Evolutionary conservation across 2,113 vertebrate species (phyloP).

Genomic region (Actenoides lindsayi): DNA sequence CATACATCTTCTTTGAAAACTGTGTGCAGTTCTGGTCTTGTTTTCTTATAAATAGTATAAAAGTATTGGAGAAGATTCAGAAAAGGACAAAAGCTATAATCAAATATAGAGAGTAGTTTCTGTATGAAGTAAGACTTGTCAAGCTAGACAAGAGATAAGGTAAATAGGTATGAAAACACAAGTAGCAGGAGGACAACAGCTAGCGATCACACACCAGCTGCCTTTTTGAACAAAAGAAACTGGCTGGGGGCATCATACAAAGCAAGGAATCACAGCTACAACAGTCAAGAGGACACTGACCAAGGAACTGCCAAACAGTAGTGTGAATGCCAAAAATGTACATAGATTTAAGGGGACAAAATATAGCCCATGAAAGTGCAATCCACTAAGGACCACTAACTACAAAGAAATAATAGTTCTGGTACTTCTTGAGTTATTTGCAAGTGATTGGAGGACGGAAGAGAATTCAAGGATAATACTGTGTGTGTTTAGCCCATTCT

Average conservation of each 20-base stretch:
- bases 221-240: neutral
- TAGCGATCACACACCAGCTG: neutral
- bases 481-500: neutral
- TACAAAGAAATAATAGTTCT: neutral
- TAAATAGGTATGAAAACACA: neutral
- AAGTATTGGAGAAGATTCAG: neutral
- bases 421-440: neutral
- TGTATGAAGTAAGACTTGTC: neutral
- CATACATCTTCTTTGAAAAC: neutral
- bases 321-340: neutral
- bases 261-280: neutral
- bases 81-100: neutral
- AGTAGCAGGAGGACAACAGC: neutral
- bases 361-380: neutral
- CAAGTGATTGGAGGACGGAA: neutral
- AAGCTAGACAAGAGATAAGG: neutral
- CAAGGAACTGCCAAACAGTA: neutral
- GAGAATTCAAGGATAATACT: neutral
- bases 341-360: neutral
- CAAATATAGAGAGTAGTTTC: neutral
- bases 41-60: neutral
- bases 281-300: neutral
- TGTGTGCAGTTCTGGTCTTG: neutral
- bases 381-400: neutral
- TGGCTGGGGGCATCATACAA: rapidly evolving